Evolutionary conservation across 2,888 invertebrate genomes (phyloP).

Genomic region (Melinaea menophilus): DNA sequence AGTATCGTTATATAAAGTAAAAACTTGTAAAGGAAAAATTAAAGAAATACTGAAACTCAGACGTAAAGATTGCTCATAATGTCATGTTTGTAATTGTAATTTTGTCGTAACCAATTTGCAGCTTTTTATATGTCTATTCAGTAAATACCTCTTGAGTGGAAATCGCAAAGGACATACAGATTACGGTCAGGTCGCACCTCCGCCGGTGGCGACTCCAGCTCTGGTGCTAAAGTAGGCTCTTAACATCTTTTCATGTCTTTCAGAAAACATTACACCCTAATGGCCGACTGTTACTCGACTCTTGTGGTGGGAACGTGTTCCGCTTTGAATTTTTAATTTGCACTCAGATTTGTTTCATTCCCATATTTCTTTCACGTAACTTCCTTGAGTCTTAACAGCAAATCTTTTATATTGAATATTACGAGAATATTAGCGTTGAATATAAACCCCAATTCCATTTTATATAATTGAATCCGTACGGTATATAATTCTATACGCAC

Average conservation of each 20-base stretch:
- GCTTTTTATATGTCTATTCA: neutral
- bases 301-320: constrained; percentile 9
- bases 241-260: constrained; percentile 37
- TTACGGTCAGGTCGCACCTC: constrained; percentile 26
- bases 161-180: constrained; percentile 9
- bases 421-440: too few relatives aligned
- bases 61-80: too few relatives aligned
- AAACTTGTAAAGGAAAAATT: too few relatives aligned
- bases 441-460: neutral
- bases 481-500: neutral
- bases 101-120: neutral
- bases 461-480: neutral
- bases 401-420: too few relatives aligned
- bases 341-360: neutral
- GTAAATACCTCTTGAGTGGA: constrained; percentile 8
- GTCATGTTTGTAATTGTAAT: too few relatives aligned
- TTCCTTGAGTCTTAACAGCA: neutral
- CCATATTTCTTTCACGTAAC: neutral
- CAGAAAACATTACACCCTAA: constrained; percentile 31
- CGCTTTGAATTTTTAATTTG: constrained; percentile 13
- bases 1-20: too few relatives aligned
- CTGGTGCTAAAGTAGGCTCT: constrained; percentile 28
- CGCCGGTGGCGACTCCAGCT: constrained; percentile 18
- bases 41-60: too few relatives aligned
- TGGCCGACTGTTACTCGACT: constrained; percentile 23